Evolutionary conservation across 1,140 invertebrate species (phyloP).

Genomic region (Brachionus plicatilis): DNA sequence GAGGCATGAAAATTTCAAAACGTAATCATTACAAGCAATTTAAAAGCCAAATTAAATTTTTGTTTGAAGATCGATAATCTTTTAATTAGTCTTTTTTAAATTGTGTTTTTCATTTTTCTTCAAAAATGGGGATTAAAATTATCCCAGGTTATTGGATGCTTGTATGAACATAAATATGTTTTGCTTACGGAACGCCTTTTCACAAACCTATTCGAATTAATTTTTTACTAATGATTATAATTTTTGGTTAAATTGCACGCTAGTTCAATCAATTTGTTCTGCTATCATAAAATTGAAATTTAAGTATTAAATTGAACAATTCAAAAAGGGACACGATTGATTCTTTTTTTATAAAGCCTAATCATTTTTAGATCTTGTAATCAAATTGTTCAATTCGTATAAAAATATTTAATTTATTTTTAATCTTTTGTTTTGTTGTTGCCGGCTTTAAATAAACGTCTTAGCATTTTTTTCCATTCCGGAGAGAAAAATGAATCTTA

Average conservation of each 20-base stretch:
- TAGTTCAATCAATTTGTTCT: neutral
- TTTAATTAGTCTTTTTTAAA: neutral
- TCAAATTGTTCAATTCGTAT: neutral
- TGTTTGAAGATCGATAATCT: neutral
- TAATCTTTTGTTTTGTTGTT: neutral
- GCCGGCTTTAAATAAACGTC: neutral
- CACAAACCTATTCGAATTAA: neutral
- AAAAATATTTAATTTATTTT: neutral
- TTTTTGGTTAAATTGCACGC: conserved; percentile 8
- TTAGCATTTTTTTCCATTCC: neutral
- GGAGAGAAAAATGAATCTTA: no score
- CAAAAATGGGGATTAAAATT: neutral
- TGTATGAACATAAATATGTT: neutral
- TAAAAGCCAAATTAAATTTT: neutral
- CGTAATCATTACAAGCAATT: no score
- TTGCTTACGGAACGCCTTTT: neutral
- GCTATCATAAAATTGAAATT: neutral
- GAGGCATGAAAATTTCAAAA: neutral
- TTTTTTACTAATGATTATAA: neutral
- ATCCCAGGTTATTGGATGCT: neutral
- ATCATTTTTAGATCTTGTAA: neutral
- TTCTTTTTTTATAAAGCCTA: neutral
- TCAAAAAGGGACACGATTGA: neutral
- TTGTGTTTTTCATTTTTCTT: neutral
- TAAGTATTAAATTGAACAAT: neutral